phyloP scores from a whole-genome alignment of 2,888 invertebrate species.

The Caenorhabditis becei region DNA sequence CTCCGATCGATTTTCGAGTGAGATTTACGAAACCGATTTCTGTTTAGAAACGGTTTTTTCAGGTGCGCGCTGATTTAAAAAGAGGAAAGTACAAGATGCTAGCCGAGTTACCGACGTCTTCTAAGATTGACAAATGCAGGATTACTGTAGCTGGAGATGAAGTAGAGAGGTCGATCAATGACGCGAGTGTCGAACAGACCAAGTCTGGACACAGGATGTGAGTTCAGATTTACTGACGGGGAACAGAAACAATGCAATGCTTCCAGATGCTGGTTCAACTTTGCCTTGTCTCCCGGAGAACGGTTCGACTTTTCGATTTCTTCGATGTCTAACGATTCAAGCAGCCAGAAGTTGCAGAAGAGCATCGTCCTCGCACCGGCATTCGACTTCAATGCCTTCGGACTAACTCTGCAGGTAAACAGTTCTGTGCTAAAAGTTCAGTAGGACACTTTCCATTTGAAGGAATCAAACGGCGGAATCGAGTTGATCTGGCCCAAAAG shows the following conservation, averaged over 20 bases:
- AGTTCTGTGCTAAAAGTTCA: too few species aligned
- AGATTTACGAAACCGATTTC: too few species aligned
- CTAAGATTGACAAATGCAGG: constrained; percentile 71
- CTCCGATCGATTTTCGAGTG: constrained; percentile 76
- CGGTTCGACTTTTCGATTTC: constrained; percentile 70
- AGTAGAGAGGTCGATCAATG: constrained; percentile 66
- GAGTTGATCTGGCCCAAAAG: constrained; percentile 78
- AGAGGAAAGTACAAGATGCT: constrained; percentile 74
- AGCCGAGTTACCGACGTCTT: constrained; percentile 66
- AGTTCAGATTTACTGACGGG: background rate
- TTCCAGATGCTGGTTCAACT: constrained; percentile 68
- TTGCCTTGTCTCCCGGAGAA: constrained; percentile 69
- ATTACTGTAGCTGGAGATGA: constrained; percentile 74
- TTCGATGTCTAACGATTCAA: constrained; percentile 52
- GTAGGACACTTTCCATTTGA: too few species aligned
- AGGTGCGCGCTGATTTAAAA: constrained; percentile 73
- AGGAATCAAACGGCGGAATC: constrained; percentile 74
- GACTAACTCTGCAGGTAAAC: constrained; percentile 73
- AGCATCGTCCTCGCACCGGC: constrained; percentile 79
- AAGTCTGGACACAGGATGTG: constrained; percentile 63
- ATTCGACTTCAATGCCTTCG: constrained; percentile 79
- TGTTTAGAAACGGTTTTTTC: too few species aligned
- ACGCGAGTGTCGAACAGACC: constrained; percentile 65
- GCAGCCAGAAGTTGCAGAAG: constrained; percentile 75
- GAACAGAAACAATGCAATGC: too few species aligned